Percentiles rank a stretch among this genome's conserved stretches.
Evolutionary conservation across 2,797 vertebrate genomes (phyloP).

Genomic region (Lutjanus campechanus): DNA sequence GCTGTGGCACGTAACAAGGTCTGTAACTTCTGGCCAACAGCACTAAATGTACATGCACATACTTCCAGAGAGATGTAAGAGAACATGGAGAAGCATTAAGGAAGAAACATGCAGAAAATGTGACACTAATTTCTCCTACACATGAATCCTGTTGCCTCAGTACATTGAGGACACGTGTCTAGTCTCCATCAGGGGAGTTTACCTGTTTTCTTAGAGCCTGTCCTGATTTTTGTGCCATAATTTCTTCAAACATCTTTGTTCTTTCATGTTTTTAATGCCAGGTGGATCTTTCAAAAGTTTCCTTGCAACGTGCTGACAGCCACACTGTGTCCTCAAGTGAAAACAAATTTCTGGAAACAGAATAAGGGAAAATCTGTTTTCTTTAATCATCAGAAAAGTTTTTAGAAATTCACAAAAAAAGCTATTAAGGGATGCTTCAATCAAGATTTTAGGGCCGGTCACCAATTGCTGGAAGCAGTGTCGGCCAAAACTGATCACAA

Average conservation of each 20-base stretch:
- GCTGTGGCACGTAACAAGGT: not conserved
- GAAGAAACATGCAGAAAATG: not conserved
- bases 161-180: not conserved
- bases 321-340: not conserved
- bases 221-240: constrained; percentile 8
- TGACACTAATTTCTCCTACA: not conserved
- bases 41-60: not conserved
- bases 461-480: no score
- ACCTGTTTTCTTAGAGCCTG: constrained; percentile 11
- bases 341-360: not conserved
- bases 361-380: not conserved
- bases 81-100: not conserved
- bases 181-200: constrained; percentile 7
- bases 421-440: no score
- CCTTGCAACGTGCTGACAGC: constrained; percentile 1
- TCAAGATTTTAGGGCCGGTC: no score
- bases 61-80: not conserved
- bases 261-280: constrained; percentile 27
- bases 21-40: not conserved
- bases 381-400: not conserved
- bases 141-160: not conserved
- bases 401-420: not conserved
- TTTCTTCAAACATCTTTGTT: constrained; percentile 9
- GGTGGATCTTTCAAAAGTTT: constrained; percentile 18
- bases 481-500: no score